Evolutionary conservation across 2,888 invertebrate species (phyloP).

Genomic region (Leptinotarsa tumamoca): DNA sequence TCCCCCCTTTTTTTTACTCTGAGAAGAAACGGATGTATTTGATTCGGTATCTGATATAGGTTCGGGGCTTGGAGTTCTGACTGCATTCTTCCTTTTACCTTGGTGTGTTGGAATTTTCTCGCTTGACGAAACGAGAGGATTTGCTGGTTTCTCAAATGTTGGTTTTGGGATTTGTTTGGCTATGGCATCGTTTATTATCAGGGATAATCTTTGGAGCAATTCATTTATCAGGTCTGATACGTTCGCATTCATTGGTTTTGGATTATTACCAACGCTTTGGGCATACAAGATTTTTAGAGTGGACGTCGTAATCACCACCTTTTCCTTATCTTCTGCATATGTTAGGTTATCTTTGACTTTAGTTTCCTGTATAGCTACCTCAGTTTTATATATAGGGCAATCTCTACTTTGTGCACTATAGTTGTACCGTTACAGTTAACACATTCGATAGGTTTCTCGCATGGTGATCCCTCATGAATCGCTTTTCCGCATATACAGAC

Average conservation of each 20-base stretch:
- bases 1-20: neutral
- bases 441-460: no score
- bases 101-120: no score
- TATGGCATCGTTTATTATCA: neutral
- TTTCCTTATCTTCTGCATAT: constrained; percentile 13
- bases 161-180: no score
- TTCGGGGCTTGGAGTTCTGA: neutral
- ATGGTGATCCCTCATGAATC: no score
- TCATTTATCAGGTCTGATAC: neutral
- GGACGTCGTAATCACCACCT: neutral
- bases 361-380: neutral
- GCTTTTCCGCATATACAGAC: no score
- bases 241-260: neutral
- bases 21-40: neutral
- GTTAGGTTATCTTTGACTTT: neutral
- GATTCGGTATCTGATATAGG: neutral
- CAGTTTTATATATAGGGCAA: no score
- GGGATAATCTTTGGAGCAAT: neutral
- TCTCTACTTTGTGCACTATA: no score
- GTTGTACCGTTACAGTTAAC: no score
- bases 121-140: no score
- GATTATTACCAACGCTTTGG: neutral
- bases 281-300: neutral
- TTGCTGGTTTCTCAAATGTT: no score
- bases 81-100: neutral